Percentiles rank a stretch among this genome's conserved stretches.
Evolutionary conservation across 2,888 invertebrate species (phyloP).

Genomic region (Polyommatus icarus): DNA sequence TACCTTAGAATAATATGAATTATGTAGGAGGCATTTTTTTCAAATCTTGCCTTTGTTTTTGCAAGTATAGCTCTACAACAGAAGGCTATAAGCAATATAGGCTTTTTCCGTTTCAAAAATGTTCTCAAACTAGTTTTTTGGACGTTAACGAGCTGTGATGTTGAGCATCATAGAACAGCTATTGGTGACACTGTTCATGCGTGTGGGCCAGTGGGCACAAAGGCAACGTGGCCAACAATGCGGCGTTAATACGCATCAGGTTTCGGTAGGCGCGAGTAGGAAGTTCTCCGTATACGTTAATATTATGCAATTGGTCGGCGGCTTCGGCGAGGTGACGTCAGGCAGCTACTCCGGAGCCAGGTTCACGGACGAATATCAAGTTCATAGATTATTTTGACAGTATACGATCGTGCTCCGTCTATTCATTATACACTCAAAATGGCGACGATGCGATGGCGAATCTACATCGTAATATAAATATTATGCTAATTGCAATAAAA

Average conservation of each 20-base stretch:
- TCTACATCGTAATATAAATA: slow-evolving; percentile 13
- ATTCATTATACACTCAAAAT: slow-evolving; percentile 29
- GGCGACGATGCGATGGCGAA: slow-evolving; percentile 11
- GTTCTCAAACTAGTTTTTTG: not conserved
- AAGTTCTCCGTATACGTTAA: slow-evolving; percentile 42
- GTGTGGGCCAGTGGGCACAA: not conserved
- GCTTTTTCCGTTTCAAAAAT: not conserved
- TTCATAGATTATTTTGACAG: slow-evolving; percentile 48
- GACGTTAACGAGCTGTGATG: not conserved
- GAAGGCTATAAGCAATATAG: not conserved
- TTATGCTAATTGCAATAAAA: slow-evolving; percentile 12
- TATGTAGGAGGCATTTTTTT: no score
- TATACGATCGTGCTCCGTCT: slow-evolving; percentile 32
- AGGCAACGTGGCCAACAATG: not conserved
- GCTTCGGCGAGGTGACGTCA: slow-evolving; percentile 66
- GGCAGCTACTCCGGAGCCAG: slow-evolving; percentile 45
- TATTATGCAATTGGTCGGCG: slow-evolving; percentile 69
- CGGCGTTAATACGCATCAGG: slow-evolving; percentile 43
- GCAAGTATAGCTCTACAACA: not conserved
- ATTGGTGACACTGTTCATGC: not conserved
- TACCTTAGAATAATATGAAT: no score
- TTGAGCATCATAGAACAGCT: not conserved
- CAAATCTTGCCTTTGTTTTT: not conserved
- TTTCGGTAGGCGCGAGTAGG: slow-evolving; percentile 37
- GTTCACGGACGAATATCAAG: slow-evolving; percentile 68